Base-by-base conservation (phyloP, 2,888 invertebrate genomes). In the Auanema freiburgensis region DNA sequence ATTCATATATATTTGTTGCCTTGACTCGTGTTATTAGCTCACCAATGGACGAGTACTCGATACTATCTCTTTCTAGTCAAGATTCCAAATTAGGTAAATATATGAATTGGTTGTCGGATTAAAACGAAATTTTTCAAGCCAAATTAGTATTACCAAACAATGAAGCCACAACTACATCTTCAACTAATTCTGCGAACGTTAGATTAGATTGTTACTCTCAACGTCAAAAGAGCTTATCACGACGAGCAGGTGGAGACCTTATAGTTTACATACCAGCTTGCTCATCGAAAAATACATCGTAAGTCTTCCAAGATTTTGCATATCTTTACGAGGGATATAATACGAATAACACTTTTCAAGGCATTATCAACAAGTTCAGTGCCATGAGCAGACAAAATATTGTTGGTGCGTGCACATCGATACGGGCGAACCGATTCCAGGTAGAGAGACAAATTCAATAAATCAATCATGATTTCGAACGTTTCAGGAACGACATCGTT, bases 381-480 rank as follows among this genome's bases (percentile, higher is more conserved):
- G 89, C 81, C 89, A 89, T 83, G 84, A 84, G 11, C 79, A 89
- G 87, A 90, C 91, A 1, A 88, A 88, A 59, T 89, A 88, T 83
- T 94, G 93, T 86, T 93, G 93, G 84, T 93, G 92, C 91, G 93
- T 93, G 84, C 92, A 92, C 0, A 90, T 93, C 81, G 91, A 92
- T 79, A 91, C 91, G 0, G 93, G 93, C 16, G 91, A 91, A 83
- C 91, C 91, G 23, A 91, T 93, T 69, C 90, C 92, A 0, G 91
- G 92, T 0, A 92, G 40, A 16, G 25, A 59, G 4, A 18, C 24
- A 56, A 40, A n/a, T n/a, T 16, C 21, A 40, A 57, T 14, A 21
- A 43, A 49, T 21, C 10, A 11, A 33, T 61, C 4, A 44, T 18
- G 6, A 5, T 59, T 1, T 25, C 14, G 46, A 1, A 40, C 49